Percentiles rank a stretch among this genome's conserved stretches.
phyloP scores from a whole-genome alignment of 2,113 vertebrate species.

The Prionailurus viverrinus region DNA sequence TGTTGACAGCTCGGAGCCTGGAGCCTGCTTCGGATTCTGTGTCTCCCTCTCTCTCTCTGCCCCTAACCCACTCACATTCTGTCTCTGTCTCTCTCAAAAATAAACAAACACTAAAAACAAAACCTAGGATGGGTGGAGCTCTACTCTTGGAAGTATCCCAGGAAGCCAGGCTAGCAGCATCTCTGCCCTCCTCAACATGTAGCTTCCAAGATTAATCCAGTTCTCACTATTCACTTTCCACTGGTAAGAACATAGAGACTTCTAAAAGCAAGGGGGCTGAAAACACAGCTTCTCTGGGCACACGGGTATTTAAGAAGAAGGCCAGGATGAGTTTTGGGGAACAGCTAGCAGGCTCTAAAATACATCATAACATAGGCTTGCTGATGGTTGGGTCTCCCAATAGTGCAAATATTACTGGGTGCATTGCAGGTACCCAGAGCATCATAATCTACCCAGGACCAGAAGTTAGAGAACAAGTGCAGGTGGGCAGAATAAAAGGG shows the following conservation, averaged over 20 bases:
- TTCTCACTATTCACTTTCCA: neutral
- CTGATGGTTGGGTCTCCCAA: neutral
- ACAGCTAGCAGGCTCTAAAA: neutral
- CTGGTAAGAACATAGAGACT: neutral
- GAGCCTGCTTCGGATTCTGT: too few species aligned
- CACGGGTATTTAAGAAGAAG: neutral
- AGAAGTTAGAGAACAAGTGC: neutral
- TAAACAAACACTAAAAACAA: too few species aligned
- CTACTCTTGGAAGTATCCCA: neutral
- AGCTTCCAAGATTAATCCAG: too few species aligned
- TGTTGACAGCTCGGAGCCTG: too few species aligned
- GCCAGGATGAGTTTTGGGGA: neutral
- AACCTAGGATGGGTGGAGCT: rapidly evolving
- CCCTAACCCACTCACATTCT: too few species aligned
- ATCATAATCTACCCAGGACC: rapidly evolving
- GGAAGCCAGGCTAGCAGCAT: neutral
- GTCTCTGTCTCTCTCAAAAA: too few species aligned
- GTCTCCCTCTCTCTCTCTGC: too few species aligned
- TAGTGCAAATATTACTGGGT: neutral
- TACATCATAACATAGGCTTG: neutral
- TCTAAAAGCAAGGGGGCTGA: neutral
- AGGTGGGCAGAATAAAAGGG: neutral
- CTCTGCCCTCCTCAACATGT: neutral
- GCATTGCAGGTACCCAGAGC: neutral
- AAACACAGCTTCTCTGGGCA: neutral